Base-by-base conservation (phyloP, 2,888 invertebrate species). In the Odontothrips loti region DNA sequence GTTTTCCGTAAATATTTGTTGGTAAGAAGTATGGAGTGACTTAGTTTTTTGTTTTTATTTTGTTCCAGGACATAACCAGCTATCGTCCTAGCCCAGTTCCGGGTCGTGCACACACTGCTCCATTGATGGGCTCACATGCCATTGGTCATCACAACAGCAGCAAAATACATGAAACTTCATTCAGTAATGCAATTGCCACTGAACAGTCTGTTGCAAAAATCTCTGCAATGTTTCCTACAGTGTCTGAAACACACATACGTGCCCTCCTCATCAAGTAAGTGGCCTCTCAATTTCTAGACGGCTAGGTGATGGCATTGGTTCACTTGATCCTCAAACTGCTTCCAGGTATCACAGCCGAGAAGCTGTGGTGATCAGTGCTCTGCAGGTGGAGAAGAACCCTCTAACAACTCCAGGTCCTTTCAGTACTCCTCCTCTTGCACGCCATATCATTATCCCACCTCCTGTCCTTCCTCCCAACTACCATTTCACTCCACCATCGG, bases 381-480 rank as follows among this genome's bases (percentile, higher is more conserved):
- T 97, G 82, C 96, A 96, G 90, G 96, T 96, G 84, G 96, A 96
- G 88, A 96, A 96, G 88, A 93, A 96, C 89, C 96, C 96, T 80
- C 93, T 96, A 83, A 94, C 94, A 78, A 95, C 95, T 82, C 95
- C 95, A n/a, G 95, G 95, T 79, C 95, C 95, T 0, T 92, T 91
- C 84, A 90, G 92, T 27, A 93, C 93, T 86, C 93, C 93, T 0
- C 93, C 93, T 6, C 91, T 92, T 17, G 89, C 90, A 83, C 87
- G 88, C 6, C 90, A 12, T 88, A 91, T 82, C 80, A 82, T 81
- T 80, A 85, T 85, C 83, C 85, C 85, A 68, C 83, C 84, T 87
- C 88, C 0, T 90, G 91, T 93, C 85, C 92, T 94, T 84, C 91
- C 91, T 85, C 88, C 92, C 86, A 91, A 92, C 85, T 86, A 82